These are phyloP conservation scores for Salminus brasiliensis DNA, from an alignment of 2,113 vertebrate species.

Conservation along the genomic window DNA sequence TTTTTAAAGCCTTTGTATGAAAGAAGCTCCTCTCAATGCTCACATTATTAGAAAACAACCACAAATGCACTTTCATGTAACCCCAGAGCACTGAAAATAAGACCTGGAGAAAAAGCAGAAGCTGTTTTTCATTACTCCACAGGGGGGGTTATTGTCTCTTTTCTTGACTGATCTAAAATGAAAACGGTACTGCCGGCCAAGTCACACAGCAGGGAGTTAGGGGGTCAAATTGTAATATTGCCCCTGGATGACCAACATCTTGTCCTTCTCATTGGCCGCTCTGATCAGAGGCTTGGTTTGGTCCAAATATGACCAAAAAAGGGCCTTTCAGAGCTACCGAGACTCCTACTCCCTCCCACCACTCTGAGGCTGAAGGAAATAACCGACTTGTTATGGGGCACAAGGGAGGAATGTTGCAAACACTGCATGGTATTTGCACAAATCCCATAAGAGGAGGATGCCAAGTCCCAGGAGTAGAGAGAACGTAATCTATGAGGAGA, in stretches of 20 bases:
- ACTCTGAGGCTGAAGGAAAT: constrained; percentile 17
- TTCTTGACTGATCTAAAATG: constrained; percentile 9
- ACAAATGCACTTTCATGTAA: background rate
- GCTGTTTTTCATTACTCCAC: background rate
- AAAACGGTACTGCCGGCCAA: background rate
- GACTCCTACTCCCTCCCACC: constrained; percentile 31
- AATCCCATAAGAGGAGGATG: constrained; percentile 33
- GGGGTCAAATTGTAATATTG: constrained; percentile 28
- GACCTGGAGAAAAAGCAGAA: constrained; percentile 24
- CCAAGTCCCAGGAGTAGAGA: constrained; percentile 20
- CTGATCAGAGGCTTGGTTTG: constrained; percentile 15
- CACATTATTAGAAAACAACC: constrained; percentile 7
- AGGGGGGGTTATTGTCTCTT: constrained; percentile 1
- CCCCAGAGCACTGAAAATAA: constrained; percentile 5
- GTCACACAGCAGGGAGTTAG: constrained; percentile 11
- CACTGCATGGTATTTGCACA: constrained; percentile 39
- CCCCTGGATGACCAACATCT: constrained; percentile 24
- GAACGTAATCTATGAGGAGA: constrained; percentile 4
- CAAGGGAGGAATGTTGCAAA: constrained; percentile 45
- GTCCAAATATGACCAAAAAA: constrained; percentile 56
- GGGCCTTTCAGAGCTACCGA: constrained; percentile 45
- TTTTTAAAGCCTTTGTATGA: background rate
- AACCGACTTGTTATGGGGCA: constrained; percentile 28
- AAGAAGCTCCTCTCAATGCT: background rate
- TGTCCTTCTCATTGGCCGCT: constrained; percentile 21